Conservation (phyloP, 2,797 vertebrate genomes). For the Oreochromis grahami region DNA sequence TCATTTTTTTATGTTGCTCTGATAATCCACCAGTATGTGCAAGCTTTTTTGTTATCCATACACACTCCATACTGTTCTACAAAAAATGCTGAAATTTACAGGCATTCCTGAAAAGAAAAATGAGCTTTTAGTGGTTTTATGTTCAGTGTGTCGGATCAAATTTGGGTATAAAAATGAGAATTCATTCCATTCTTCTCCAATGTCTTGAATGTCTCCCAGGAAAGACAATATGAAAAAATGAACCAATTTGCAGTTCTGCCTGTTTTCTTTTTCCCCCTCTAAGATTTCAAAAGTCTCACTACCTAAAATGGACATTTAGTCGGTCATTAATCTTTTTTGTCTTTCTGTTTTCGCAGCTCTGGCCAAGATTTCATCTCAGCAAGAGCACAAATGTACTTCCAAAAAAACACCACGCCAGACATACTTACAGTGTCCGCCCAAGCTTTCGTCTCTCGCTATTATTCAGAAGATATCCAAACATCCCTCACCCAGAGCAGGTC, state of each 20-base stretch:
- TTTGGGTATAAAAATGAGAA: neutral
- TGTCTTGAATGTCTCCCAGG: neutral
- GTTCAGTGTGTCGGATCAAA: neutral
- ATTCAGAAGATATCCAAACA: slow-evolving; percentile 51
- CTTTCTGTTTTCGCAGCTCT: slow-evolving; percentile 9
- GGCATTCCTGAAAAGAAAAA: neutral
- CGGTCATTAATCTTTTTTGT: slow-evolving; percentile 26
- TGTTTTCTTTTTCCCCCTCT: neutral
- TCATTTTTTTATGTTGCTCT: neutral
- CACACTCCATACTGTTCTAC: neutral
- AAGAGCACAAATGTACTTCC: slow-evolving; percentile 24
- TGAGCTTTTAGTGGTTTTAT: neutral
- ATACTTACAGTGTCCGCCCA: slow-evolving; percentile 2
- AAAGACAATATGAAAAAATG: neutral
- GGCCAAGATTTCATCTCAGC: slow-evolving; percentile 35
- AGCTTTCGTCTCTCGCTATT: slow-evolving; percentile 15
- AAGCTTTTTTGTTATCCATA: neutral
- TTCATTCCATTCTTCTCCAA: neutral
- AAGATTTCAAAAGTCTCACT: neutral
- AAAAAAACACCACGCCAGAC: slow-evolving; percentile 25
- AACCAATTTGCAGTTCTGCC: neutral
- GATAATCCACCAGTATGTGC: neutral
- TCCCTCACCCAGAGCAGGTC: slow-evolving; percentile 32
- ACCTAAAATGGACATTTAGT: slow-evolving; percentile 35
- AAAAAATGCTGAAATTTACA: neutral